phyloP scores from a whole-genome alignment of 2,113 vertebrate genomes.

The Tachuris rubrigastra region DNA sequence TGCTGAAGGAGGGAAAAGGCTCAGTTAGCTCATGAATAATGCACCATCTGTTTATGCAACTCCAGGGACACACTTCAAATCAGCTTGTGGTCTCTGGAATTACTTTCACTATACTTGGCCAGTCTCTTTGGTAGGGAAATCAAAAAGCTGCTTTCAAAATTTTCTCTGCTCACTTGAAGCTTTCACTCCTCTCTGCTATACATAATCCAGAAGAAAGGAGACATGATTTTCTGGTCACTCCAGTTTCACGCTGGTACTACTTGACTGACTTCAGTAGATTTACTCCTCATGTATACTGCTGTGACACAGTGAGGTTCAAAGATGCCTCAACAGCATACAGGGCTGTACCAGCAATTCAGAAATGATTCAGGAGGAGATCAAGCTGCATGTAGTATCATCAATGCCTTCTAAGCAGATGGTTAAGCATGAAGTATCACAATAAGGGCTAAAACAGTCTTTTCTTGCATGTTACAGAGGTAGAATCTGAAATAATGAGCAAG shows the following conservation, averaged over 20 bases:
- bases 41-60: neutral
- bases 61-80: neutral
- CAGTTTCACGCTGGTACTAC: neutral
- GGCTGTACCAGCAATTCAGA: slow-evolving; percentile 18
- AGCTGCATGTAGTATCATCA: neutral
- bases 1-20: neutral
- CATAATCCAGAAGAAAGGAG: slow-evolving; percentile 18
- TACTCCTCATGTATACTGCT: neutral
- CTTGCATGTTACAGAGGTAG: neutral
- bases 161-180: slow-evolving; percentile 1
- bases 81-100: slow-evolving; percentile 29
- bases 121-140: slow-evolving; percentile 30
- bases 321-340: neutral
- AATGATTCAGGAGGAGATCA: neutral
- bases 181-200: neutral
- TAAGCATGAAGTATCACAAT: neutral
- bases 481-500: neutral
- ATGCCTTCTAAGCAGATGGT: neutral
- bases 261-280: slow-evolving; percentile 19
- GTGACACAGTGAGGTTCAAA: slow-evolving; percentile 41
- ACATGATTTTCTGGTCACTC: slow-evolving; percentile 31
- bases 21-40: slow-evolving; percentile 22
- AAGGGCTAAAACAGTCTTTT: neutral
- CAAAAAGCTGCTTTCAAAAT: slow-evolving; percentile 46
- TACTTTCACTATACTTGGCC: neutral